Evolutionary conservation across 2,888 invertebrate species (phyloP), one percentile per base, ranked within the genome.

Genomic region (Microctonus aethiopoides): DNA sequence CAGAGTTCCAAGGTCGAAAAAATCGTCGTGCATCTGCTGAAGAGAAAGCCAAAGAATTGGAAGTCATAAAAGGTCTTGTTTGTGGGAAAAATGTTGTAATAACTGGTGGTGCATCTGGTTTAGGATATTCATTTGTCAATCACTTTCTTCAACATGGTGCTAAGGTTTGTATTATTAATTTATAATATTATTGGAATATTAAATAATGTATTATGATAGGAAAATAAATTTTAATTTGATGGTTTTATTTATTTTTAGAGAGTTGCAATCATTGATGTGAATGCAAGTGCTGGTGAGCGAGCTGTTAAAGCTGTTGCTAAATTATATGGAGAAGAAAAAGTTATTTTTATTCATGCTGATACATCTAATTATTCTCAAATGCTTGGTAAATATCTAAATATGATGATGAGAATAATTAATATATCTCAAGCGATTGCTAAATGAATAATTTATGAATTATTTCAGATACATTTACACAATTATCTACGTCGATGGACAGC

Each of bases 401-500:
- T 22, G 62, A 61, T n/a, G n/a, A n/a, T n/a, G n/a, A 26, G 52
- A 62, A 20, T 36, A 41, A 61, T 62, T 60, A 52, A 61, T 60
- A 39, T 68, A 16, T 6, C 11, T 3, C n/a, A 13, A 13, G 2
- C 2, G 11, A 13, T 41, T 2, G 3, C 41, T 4, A n/a, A 41
- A 41, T 41, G 11, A 41, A 41, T 41, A 11, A 20, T 16, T 16
- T 16, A 22, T 9, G 7, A 16, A 16, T 29, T 16, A 16, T 29
- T 46, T 34, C 13, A 92, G 93, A 91, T 85, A 91, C 92, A 16
- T 93, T 93, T 79, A 90, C 92, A 80, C 90, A 91, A 83, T 92
- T 93, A 10, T 87, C 90, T 76, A 89, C 90, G 61, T 89, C 90
- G 75, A 91, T 92, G 83, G 92, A 92, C 65, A 89, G 91, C 32